Evolutionary conservation across 2,888 invertebrate species (phyloP).

Genomic region (Cephus spinipes): DNA sequence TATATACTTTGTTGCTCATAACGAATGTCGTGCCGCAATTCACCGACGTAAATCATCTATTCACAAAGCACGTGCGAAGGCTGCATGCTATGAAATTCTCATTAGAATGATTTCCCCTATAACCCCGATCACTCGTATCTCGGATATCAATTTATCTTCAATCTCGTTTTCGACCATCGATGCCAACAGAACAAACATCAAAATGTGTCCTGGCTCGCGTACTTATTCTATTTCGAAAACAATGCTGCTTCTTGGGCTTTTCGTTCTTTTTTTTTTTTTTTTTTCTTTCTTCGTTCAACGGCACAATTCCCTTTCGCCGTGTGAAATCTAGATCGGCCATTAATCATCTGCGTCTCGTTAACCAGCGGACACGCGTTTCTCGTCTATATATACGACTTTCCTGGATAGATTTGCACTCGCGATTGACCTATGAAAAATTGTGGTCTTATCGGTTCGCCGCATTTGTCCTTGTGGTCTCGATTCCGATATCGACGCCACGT

Average conservation of each 20-base stretch:
- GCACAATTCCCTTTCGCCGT: background rate
- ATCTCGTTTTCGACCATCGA: background rate
- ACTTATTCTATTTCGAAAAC: background rate
- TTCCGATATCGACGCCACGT: background rate
- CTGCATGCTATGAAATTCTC: too few relatives aligned
- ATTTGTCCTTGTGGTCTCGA: background rate
- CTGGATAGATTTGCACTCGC: background rate
- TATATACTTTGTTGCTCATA: too few relatives aligned
- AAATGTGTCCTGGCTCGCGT: background rate
- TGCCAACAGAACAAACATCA: background rate
- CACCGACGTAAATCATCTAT: too few relatives aligned
- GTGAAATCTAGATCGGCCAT: background rate
- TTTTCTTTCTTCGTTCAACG: background rate
- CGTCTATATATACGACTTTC: background rate
- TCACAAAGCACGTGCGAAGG: too few relatives aligned
- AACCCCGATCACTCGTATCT: background rate
- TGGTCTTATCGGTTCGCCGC: background rate
- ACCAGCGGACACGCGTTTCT: background rate
- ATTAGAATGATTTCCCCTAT: too few relatives aligned
- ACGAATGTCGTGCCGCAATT: too few relatives aligned
- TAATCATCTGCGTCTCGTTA: background rate
- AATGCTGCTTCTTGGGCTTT: background rate
- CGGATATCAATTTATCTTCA: background rate
- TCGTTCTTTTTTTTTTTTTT: background rate
- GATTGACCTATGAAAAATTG: background rate